Percentiles rank a stretch among this genome's conserved stretches.
Conservation (phyloP, 2,113 vertebrate genomes). For the Empidonax traillii region DNA sequence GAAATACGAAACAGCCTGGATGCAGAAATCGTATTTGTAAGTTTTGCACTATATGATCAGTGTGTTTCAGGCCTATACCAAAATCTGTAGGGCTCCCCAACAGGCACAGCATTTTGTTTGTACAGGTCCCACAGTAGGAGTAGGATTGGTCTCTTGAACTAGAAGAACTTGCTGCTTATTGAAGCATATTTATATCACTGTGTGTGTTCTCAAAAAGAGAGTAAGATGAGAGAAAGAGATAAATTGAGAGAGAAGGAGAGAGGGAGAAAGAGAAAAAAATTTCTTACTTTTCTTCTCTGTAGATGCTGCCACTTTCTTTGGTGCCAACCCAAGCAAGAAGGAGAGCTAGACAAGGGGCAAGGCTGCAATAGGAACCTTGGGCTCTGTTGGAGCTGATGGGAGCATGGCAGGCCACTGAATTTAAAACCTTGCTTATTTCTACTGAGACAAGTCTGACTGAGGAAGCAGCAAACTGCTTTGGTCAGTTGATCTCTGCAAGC, state of each 20-base stretch:
- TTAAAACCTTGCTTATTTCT: not conserved
- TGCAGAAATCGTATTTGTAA: not conserved
- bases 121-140: not conserved
- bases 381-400: not conserved
- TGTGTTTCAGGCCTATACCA: not conserved
- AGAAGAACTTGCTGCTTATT: not conserved
- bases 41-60: not conserved
- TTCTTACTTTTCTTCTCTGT: not conserved
- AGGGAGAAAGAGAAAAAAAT: not conserved
- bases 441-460: fast-evolving
- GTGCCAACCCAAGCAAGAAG: not conserved
- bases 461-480: not conserved
- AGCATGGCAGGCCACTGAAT: not conserved
- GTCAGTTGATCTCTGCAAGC: not conserved
- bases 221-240: not conserved
- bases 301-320: not conserved
- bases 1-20: not conserved
- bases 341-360: not conserved
- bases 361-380: not conserved
- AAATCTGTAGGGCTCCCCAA: not conserved
- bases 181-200: not conserved
- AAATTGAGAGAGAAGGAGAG: not conserved
- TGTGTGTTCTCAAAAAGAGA: not conserved
- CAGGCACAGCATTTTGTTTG: not conserved
- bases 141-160: not conserved